Evolutionary conservation across 2,113 vertebrate genomes (phyloP).

Genomic region (Microcebus jonahi): DNA sequence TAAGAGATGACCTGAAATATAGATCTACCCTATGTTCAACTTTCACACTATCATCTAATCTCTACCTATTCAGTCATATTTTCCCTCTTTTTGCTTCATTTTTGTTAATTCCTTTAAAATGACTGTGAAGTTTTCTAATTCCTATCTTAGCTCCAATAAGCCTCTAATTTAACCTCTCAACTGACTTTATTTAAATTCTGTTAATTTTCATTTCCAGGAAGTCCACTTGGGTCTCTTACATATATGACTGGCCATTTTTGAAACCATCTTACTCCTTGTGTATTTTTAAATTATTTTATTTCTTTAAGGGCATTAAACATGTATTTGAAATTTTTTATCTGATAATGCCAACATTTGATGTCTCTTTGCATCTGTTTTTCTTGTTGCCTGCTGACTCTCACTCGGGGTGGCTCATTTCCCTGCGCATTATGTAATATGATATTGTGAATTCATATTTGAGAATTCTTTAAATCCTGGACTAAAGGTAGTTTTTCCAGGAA

Average conservation of each 20-base stretch:
- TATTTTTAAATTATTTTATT: constrained; percentile 22
- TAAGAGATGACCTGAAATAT: background rate
- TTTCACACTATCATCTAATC: background rate
- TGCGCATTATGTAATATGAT: background rate
- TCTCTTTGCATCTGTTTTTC: background rate
- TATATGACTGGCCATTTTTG: background rate
- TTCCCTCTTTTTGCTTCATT: background rate
- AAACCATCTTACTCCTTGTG: background rate
- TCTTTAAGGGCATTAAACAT: background rate
- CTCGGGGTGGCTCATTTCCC: background rate
- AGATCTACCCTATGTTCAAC: background rate
- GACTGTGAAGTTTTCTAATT: background rate
- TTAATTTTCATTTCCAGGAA: background rate
- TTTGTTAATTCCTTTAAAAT: background rate
- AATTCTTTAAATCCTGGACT: background rate
- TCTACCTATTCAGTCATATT: background rate
- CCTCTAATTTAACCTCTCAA: background rate
- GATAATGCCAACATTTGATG: background rate
- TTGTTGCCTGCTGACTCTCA: background rate
- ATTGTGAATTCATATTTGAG: background rate
- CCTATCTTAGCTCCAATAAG: background rate
- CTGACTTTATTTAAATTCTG: background rate
- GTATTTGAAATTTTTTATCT: background rate
- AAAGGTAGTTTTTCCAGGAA: background rate
- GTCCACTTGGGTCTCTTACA: background rate